These are phyloP conservation scores for Rhea americana DNA, from an alignment of 2,113 vertebrate genomes.

Conservation along the genomic window DNA sequence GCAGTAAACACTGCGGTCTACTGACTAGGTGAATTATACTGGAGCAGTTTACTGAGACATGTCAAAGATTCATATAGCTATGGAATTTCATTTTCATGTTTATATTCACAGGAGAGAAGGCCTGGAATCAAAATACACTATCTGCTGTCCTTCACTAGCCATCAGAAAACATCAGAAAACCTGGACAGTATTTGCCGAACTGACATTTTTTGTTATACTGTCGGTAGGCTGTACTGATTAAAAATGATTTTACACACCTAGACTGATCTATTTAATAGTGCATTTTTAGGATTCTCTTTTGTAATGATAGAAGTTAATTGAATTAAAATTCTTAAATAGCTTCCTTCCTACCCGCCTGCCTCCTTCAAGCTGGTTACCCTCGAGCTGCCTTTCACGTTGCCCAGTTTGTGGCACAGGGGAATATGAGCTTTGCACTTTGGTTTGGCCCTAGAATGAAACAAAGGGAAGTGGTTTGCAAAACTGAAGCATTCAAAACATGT, in stretches of 20 bases:
- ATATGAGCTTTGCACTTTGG: accelerated
- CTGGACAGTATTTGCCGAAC: neutral
- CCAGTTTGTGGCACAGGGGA: neutral
- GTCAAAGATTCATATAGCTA: neutral
- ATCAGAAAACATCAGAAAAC: neutral
- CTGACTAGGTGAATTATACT: conserved; percentile 31
- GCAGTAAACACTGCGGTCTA: neutral
- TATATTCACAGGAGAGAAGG: neutral
- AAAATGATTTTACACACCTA: neutral
- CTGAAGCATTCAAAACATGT: accelerated
- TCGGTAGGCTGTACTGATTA: neutral
- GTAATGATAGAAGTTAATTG: neutral
- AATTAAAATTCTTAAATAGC: neutral
- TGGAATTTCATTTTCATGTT: neutral
- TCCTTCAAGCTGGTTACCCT: neutral
- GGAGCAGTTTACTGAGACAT: conserved; percentile 26
- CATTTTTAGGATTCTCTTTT: neutral
- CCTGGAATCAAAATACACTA: neutral
- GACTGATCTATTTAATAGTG: neutral
- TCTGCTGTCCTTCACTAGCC: neutral
- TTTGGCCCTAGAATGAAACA: neutral
- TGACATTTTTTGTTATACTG: neutral
- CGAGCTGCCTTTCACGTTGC: neutral
- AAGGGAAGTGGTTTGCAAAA: neutral
- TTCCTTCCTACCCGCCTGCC: neutral